These are phyloP conservation scores for Terebella lapidaria DNA, from an alignment of 2,888 invertebrate genomes.

Conservation along the genomic window DNA sequence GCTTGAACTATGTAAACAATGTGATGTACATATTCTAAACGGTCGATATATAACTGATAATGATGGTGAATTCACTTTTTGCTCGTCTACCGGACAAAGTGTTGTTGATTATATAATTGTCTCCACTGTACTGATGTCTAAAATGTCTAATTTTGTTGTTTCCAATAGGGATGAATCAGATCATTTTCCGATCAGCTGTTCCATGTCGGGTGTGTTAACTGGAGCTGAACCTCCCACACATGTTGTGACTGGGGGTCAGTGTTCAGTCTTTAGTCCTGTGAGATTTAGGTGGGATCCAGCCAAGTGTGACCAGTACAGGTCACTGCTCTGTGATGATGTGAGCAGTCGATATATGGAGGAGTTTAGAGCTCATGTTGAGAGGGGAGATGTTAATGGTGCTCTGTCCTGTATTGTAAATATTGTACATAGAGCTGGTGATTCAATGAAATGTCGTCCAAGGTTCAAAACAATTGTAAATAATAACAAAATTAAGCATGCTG, in stretches of 20 bases:
- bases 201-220: not conserved
- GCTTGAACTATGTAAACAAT: not conserved
- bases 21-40: not conserved
- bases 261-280: no score
- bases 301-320: not conserved
- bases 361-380: not conserved
- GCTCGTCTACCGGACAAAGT: not conserved
- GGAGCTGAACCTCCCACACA: not conserved
- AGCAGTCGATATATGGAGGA: not conserved
- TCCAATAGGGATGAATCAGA: not conserved
- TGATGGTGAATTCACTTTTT: not conserved
- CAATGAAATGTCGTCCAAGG: not conserved
- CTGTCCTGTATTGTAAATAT: not conserved
- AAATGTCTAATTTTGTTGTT: not conserved
- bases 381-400: not conserved
- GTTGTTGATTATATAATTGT: not conserved
- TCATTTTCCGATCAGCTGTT: not conserved
- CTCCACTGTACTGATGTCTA: not conserved
- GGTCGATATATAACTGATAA: not conserved
- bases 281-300: not conserved
- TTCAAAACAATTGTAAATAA: not conserved
- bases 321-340: not conserved
- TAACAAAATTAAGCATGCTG: not conserved
- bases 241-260: not conserved
- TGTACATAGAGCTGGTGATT: not conserved